Base-by-base conservation (phyloP, 2,888 invertebrate genomes). In the Ferrisia virgata region DNA sequence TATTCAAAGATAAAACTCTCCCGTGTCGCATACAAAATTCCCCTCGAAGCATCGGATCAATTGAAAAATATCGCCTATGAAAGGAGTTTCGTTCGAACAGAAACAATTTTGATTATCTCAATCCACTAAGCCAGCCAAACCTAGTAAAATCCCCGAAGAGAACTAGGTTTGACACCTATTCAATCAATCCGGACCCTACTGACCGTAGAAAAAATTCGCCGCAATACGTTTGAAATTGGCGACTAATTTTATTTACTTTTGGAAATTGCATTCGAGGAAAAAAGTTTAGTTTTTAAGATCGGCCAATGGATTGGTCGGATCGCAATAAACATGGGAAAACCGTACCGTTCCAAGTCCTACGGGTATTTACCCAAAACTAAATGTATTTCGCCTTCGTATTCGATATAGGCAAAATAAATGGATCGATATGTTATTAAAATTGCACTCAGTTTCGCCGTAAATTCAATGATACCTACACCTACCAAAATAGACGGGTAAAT, bases 351-450 rank as follows among this genome's bases (percentile, higher is more conserved):
- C 64, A 64, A 64, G 28, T 64, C 64, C 64, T 64, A 6, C 64
- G 64, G 72, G 36, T 76, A 76, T 76, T 76, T 76, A n/a, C 72
- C n/a, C 72, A 18, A 76, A 18, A 28, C 31, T 28, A 31, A 36
- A 36, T 36, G 36, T 76, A 76, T 76, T 36, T 76, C 28, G 53
- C 72, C 33, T 76, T 76, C 72, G 33, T n/a, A 25, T 36, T 76
- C 72, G 72, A 36, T 76, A 76, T 36, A 76, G 72, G 72, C 72
- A 76, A 76, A 33, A 76, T 28, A 36, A 18, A 76, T 36, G 6
- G 72, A 76, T 76, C 72, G 72, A 76, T 76, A 76, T 76, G 72
- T 76, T 76, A 76, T 76, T 76, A 76, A 76, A 76, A 76, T 76
- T 76, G 72, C 72, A 36, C 18, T 76, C 15, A 15, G 72, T 76